Evolutionary conservation across 2,888 invertebrate species (phyloP), one percentile per base, ranked within the genome.

Genomic region (Melikaiella ostensackeni): DNA sequence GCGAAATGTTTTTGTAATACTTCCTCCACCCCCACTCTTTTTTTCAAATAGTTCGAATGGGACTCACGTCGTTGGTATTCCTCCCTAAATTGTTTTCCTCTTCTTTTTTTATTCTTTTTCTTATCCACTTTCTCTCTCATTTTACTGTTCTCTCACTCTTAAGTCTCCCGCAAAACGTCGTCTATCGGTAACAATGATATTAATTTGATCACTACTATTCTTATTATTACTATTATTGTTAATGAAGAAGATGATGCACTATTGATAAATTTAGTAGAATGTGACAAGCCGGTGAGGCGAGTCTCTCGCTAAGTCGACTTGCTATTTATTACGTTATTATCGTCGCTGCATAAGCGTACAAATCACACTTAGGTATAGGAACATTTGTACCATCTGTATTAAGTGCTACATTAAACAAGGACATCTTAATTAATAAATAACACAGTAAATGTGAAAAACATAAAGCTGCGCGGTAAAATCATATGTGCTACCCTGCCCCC

Each of bases 341-440:
- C 55, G 79, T 80, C 80, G 75, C 79, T 86, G 83, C 83, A 84
- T 84, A 84, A 74, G 85, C 78, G 80, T 80, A 59, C 21, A 66
- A 57, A 27, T 84, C 80, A 82, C 82, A 77, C 64, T 86, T 90
- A 89, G 88, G 86, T 87, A 86, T 90, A 90, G 89, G 89, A 89
- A 88, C 86, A 90, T 90, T 90, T 90, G 89, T 90, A 90, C 89
- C 89, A 90, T 88, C 89, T 90, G 89, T 90, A 89, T 87, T 90
- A 88, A 90, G 87, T 86, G 87, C 87, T 84, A 86, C 84, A 87
- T 88, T 88, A 86, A 86, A 84, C 80, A 84, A 85, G 83, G 82
- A 79, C 85, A 84, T 86, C 80, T 84, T 83, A 84, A 87, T 87
- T 87, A 84, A 87, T 84, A 85, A 85, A 84, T 84, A 84, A 84